Evolutionary conservation across 2,797 vertebrate species (phyloP).

Genomic region (Crenichthys baileyi): DNA sequence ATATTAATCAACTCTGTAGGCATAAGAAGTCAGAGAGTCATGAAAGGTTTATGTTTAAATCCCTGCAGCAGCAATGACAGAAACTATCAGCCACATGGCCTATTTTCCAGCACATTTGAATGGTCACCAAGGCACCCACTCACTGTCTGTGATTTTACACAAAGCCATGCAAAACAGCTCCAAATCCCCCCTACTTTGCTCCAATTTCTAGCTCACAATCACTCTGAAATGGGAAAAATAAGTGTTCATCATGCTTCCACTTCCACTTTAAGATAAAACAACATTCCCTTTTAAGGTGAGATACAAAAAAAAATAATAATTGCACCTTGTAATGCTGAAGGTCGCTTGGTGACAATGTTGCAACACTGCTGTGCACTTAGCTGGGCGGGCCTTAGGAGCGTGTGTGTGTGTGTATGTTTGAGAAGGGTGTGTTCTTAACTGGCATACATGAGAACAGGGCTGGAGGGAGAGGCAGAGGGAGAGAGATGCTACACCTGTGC

Average conservation of each 20-base stretch:
- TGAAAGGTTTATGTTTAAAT: neutral
- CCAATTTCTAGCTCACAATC: conserved; percentile 9
- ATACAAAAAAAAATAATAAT: conserved; percentile 44
- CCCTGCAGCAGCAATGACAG: neutral
- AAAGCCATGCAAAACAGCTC: conserved; percentile 72
- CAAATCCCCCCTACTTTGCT: neutral
- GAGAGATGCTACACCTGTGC: conserved; percentile 75
- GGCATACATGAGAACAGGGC: conserved; percentile 47
- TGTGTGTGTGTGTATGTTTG: conserved; percentile 54
- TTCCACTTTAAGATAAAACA: conserved; percentile 37
- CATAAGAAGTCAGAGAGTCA: neutral
- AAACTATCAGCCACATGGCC: conserved; percentile 9
- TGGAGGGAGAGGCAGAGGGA: conserved; percentile 42
- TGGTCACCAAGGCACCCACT: conserved; percentile 61
- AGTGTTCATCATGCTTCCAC: conserved; percentile 46
- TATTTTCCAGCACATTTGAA: conserved; percentile 71
- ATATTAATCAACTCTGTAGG: neutral
- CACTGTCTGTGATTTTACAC: conserved; percentile 55
- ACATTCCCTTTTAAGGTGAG: conserved; percentile 13
- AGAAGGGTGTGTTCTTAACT: conserved; percentile 61
- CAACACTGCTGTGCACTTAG: conserved; percentile 66
- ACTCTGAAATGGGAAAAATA: conserved; percentile 24
- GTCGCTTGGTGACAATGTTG: conserved; percentile 22
- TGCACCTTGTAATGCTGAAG: conserved; percentile 31
- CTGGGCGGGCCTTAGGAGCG: conserved; percentile 62